Percentiles rank a stretch among this genome's conserved stretches.
These are phyloP conservation scores for Turritopsis rubra DNA, from an alignment of 30 jellyfish, hydroid and myxozoan genomes.

Conservation along the genomic window DNA sequence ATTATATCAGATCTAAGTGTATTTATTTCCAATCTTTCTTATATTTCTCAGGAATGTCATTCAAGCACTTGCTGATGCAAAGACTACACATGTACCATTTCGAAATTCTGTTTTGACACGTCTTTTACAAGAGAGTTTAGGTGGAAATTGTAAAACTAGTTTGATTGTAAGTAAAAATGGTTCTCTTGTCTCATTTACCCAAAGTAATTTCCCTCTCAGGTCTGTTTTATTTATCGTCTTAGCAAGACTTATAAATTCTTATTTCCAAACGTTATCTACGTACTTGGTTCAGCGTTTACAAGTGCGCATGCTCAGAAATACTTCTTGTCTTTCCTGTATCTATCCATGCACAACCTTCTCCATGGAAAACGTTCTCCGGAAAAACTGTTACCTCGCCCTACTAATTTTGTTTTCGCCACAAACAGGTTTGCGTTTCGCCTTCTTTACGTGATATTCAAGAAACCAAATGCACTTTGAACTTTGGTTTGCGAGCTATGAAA, in stretches of 20 bases:
- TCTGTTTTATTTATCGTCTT: neutral
- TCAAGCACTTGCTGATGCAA: constrained; percentile 88
- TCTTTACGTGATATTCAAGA: constrained; percentile 62
- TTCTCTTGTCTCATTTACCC: neutral
- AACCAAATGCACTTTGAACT: constrained; percentile 79
- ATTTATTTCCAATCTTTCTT: no score
- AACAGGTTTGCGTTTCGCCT: constrained; percentile 95
- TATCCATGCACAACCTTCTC: neutral
- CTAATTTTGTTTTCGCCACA: neutral
- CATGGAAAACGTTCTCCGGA: neutral
- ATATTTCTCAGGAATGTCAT: constrained; percentile 63
- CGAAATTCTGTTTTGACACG: constrained; percentile 94
- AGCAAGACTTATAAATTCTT: neutral
- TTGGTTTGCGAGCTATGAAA: constrained; percentile 98
- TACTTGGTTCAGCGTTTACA: neutral
- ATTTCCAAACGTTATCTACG: no score
- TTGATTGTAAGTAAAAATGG: constrained; percentile 51
- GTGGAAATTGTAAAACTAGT: constrained; percentile 97
- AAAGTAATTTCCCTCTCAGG: neutral
- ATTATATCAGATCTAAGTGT: no score
- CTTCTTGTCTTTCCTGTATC: no score
- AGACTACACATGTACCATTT: constrained; percentile 74
- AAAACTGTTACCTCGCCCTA: neutral
- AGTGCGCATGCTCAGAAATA: neutral
- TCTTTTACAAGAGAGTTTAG: constrained; percentile 94